A percentile compares a stretch with the other conserved stretches of the same genome.
Evolutionary conservation across 2,888 invertebrate species (phyloP).

Genomic region (Encarsia formosa): DNA sequence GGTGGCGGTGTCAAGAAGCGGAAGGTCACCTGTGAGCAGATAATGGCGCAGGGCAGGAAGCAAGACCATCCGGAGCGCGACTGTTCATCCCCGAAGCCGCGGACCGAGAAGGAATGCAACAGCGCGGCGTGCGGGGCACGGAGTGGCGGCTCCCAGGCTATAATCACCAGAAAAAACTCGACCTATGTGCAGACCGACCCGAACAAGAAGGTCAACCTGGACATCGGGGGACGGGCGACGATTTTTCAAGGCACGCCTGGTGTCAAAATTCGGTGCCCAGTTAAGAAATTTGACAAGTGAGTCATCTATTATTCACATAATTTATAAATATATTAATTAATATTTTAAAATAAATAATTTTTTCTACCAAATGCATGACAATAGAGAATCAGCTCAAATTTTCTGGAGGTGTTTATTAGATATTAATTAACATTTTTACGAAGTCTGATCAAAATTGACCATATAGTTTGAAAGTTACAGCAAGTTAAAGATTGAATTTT

Average conservation of each 20-base stretch:
- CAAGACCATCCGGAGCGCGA: constrained; percentile 73
- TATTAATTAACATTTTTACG: too few relatives aligned
- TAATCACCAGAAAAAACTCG: constrained; percentile 69
- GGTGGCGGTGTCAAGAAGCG: constrained; percentile 86
- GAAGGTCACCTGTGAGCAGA: constrained; percentile 79
- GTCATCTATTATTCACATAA: too few relatives aligned
- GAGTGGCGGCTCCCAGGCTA: constrained; percentile 69
- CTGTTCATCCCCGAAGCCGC: constrained; percentile 72
- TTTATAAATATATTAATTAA: too few relatives aligned
- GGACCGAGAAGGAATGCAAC: constrained; percentile 79
- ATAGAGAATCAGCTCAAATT: too few relatives aligned
- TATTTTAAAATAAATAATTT: too few relatives aligned
- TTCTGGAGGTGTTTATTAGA: too few relatives aligned
- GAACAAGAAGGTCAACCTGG: constrained; percentile 73
- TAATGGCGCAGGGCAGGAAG: constrained; percentile 88
- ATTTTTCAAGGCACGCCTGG: constrained; percentile 82
- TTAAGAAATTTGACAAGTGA: constrained; percentile 65
- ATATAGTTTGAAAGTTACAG: too few relatives aligned
- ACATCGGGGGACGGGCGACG: constrained; percentile 85
- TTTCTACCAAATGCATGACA: too few relatives aligned
- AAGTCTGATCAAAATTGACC: too few relatives aligned
- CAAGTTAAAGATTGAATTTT: too few relatives aligned
- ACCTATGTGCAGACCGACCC: constrained; percentile 82
- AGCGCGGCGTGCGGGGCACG: constrained; percentile 66
- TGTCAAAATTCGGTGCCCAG: constrained; percentile 91